Conservation (phyloP, 2,797 vertebrate species). For the Sebastes miniatus region DNA sequence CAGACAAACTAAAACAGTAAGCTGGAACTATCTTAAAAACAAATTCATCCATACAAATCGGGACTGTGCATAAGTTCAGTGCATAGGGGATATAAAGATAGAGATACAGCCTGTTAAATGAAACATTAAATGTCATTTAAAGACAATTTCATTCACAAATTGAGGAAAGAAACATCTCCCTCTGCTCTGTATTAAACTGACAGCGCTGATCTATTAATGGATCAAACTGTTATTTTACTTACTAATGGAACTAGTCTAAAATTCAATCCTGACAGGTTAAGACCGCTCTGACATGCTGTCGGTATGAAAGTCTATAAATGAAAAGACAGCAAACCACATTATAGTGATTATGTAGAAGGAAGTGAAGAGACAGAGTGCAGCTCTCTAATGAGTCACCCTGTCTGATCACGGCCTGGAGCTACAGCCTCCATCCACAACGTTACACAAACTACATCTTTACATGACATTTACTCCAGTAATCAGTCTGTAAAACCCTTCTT, state of each 20-base stretch:
- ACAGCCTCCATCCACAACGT: constrained; percentile 28
- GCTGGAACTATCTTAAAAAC: background rate
- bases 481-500: background rate
- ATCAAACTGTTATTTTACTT: background rate
- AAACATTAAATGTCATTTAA: background rate
- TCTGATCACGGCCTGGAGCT: constrained; percentile 34
- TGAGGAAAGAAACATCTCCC: background rate
- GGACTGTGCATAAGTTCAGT: background rate
- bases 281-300: background rate
- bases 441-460: constrained; percentile 16
- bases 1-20: background rate
- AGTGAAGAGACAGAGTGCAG: constrained; percentile 28
- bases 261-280: constrained; percentile 22
- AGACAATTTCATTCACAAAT: background rate
- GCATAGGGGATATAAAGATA: background rate
- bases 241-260: background rate
- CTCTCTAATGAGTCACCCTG: constrained; percentile 46
- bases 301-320: constrained; percentile 23
- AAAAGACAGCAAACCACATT: constrained; percentile 36
- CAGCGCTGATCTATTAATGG: background rate
- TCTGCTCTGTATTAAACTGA: background rate
- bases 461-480: constrained; percentile 3
- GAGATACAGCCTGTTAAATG: background rate
- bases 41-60: background rate
- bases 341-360: constrained; percentile 38